Base-by-base conservation (phyloP, 1,140 invertebrate genomes). In the Macrotrachela quadricornifera region DNA sequence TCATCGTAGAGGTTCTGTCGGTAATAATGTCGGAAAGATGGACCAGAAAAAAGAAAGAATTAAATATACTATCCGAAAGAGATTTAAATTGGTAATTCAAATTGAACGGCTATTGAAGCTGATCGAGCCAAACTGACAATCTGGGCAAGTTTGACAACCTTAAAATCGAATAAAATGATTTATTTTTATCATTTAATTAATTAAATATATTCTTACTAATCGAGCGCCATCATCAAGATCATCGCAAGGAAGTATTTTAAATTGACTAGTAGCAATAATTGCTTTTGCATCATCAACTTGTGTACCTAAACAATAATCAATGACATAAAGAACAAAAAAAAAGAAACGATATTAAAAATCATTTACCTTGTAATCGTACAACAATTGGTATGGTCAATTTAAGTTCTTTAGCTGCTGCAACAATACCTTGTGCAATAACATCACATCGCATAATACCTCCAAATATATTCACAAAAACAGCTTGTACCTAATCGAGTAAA, bases 381-480 rank as follows among this genome's bases (percentile, higher is more conserved):
- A 96, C 77, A 14, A 97, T 68, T 0, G 92, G 91, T 51, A 94
- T 77, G 61, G 78, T 77, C 0, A 95, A 73, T 49, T 80, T 72
- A 45, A 86, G 78, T 54, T 77, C 78, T 65, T 79, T 79, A 57
- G 79, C 81, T 17, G 91, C 91, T 55, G 80, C 76, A 3, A 94
- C 80, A 59, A 97, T 85, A 46, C 92, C 92, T 62, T 81, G 84
- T 6, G 92, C 91, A 65, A 99, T 85, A 8, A 81, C 94, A 4
- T 80, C 84, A 75, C 92, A 97, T 71, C 96, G 94, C 0, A 99
- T 90, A 64, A 99, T 99, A 58, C 92, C 94, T 57, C 87, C 92
- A 75, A 99, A 97, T 4, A 97, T 87, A 72, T 99, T 99, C 0
- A 99, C 87, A 50, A 99, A 76, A 60, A 99, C 83, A 6, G 82